phyloP scores from a whole-genome alignment of 1,140 invertebrate species.

The Formica selysi region DNA sequence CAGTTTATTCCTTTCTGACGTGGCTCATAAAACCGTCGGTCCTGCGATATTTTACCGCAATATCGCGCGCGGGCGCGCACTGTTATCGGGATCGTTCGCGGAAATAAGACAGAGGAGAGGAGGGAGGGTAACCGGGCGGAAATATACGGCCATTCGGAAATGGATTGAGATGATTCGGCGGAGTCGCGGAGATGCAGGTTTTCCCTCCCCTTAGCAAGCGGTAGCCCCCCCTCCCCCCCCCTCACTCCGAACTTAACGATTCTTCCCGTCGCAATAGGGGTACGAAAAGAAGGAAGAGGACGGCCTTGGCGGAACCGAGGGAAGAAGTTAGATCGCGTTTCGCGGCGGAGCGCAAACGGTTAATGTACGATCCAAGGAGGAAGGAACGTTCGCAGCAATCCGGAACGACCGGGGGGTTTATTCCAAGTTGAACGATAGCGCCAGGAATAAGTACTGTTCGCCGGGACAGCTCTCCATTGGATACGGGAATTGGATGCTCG shows the following conservation, averaged over 20 bases:
- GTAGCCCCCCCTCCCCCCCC: background rate
- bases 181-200: conserved; percentile 24
- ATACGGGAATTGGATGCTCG: conserved; percentile 75
- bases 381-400: conserved; percentile 63
- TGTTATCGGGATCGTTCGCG: conserved; percentile 57
- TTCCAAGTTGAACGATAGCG: conserved; percentile 71
- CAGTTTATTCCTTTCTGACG: conserved; percentile 63
- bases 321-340: conserved; percentile 69
- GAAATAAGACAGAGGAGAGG: conserved; percentile 34
- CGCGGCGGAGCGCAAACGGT: conserved; percentile 68
- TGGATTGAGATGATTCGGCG: conserved; percentile 48
- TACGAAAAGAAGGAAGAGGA: background rate
- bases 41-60: conserved; percentile 67
- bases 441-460: conserved; percentile 72
- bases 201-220: background rate
- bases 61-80: background rate
- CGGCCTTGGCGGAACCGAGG: conserved; percentile 36
- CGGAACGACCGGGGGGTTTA: conserved; percentile 68
- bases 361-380: conserved; percentile 67
- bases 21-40: conserved; percentile 55
- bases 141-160: conserved; percentile 42
- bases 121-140: conserved; percentile 31
- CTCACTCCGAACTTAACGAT: conserved; percentile 27
- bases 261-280: conserved; percentile 23
- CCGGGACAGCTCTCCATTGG: conserved; percentile 65